Evolutionary conservation across 2,888 invertebrate species (phyloP), one percentile per base, ranked within the genome.

Genomic region (Acanthoscelides obtectus): DNA sequence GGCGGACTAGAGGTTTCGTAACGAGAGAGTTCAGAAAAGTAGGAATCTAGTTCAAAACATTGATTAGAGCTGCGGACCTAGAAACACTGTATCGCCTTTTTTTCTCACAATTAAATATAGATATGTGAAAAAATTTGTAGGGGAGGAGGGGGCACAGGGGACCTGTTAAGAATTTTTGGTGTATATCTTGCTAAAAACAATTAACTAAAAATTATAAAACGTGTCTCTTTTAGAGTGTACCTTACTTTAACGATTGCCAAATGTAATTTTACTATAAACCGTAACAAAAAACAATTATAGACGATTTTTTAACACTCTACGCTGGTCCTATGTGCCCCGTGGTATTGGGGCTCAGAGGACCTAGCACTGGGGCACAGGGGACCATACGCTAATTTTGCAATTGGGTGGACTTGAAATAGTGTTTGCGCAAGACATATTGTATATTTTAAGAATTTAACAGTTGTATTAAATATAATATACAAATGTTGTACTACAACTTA

Each of bases 121-220:
- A n/a, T n/a, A n/a, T n/a, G n/a, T n/a, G n/a, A n/a, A n/a, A n/a
- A n/a, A n/a, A n/a, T n/a, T n/a, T n/a, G n/a, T 68, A 68, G n/a
- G 68, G 27, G 68, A 22, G 27, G 45, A 68, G 3, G 67, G 67
- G 67, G 17, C 67, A 67, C 67, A 67, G 67, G 22, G 67, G 67
- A 67, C 67, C 67, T 4, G 20, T 17, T 67, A 67, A 67, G 22
- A 2, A 20, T 21, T 21, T 67, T 21, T 67, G 19, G 22, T 22
- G 20, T 3, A 17, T 67, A 67, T 20, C 22, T 67, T 19, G 20
- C 19, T 20, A 19, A 1, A 20, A 67, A 63, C 12, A 19, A 63
- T 63, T 12, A 19, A 8, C 19, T 12, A 63, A 19, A 63, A 12
- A 63, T 8, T 12, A 19, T 63, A 63, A 63, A 63, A 8, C 63